phyloP scores from a whole-genome alignment of 2,113 vertebrate genomes.

The Antechinus stuartii region DNA sequence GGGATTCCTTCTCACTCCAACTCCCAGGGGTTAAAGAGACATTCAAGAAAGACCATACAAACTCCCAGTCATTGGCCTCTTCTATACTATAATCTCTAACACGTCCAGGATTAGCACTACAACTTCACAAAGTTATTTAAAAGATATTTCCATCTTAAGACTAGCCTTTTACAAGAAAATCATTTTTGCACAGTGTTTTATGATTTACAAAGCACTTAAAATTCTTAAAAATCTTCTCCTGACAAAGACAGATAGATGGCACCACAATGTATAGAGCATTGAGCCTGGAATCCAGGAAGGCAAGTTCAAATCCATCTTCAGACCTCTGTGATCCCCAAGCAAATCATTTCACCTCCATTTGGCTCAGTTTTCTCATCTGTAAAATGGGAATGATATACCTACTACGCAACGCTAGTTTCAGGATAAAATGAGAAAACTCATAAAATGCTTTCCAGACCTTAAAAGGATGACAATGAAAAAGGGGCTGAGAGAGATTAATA shows the following conservation, averaged over 20 bases:
- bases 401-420: not conserved
- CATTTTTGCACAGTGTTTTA: not conserved
- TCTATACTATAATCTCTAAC: not conserved
- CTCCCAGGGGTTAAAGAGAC: not conserved
- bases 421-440: not conserved
- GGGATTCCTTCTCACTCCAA: not conserved
- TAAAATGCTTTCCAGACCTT: not conserved
- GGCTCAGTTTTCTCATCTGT: not conserved
- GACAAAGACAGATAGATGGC: not conserved
- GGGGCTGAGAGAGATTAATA: not conserved
- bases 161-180: not conserved
- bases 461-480: not conserved
- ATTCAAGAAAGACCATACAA: not conserved
- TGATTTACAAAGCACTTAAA: not conserved
- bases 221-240: not conserved
- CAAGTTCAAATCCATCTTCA: not conserved
- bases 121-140: not conserved
- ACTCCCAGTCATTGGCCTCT: not conserved
- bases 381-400: not conserved
- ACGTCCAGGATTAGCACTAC: not conserved
- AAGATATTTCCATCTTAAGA: not conserved
- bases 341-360: not conserved
- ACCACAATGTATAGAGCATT: not conserved
- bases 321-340: not conserved
- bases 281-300: not conserved